Base-by-base conservation (phyloP, 2,888 invertebrate genomes). In the Diabrotica balteata region DNA sequence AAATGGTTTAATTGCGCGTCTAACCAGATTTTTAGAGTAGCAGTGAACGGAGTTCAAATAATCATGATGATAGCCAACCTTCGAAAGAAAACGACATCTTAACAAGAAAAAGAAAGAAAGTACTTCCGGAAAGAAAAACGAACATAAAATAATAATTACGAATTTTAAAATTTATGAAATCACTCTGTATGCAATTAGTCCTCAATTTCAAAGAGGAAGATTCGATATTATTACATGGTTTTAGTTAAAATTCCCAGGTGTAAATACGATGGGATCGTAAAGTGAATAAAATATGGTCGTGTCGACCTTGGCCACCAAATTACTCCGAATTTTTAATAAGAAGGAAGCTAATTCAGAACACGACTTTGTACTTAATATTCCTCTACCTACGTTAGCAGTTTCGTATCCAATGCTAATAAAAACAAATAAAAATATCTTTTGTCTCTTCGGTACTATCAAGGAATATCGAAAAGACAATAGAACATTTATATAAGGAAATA, bases 221-320 rank as follows among this genome's bases (percentile, higher is more conserved):
- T 32, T 32, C 47, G 8, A 47, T 47, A 47, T 9, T 7, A 47
- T 47, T 47, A 47, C 9, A 10, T 9, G 47, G 42, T 63, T 52
- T 52, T 52, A 57, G 51, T 64, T 64, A 42, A 59, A 52, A 59
- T 59, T 45, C 52, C 50, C 64, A 64, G 64, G 64, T 64, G 64
- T 64, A 64, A 64, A 64, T 58, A 64, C 58, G 46, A 64, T 64
- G 22, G 64, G 51, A 11, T 58, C 10, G 43, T 64, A 58, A 64
- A 52, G 45, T 59, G 17, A 64, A 44, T 46, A 64, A 64, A 46
- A 64, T 64, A 64, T 64, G 49, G 58, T 59, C 64, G 58, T 64
- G 64, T 64, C 58, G 64, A 58, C 64, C 64, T 64, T 64, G 64
- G 64, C 64, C 64, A 64, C 47, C 52, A 64, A 64, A 64, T 64